Evolutionary conservation across 37 sponge, comb jelly and placozoan species (phyloP), one percentile per base, ranked within the genome.

Genomic region (Tethya wilhelma): DNA sequence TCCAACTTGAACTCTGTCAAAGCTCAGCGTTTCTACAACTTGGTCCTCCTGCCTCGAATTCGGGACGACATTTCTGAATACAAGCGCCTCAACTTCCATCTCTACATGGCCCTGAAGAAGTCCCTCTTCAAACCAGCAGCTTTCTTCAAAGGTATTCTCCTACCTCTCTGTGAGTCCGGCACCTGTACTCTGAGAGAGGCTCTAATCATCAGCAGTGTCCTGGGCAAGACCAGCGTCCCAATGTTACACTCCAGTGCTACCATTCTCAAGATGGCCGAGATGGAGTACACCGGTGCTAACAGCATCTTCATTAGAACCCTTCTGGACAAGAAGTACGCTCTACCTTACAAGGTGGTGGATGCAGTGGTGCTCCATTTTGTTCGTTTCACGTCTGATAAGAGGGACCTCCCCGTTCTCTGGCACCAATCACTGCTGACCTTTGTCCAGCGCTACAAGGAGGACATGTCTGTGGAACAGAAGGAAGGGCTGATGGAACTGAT

Each of bases 1-100:
- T 96, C 99, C 34, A 96, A 96, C 64, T 80, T 96, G 40, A 92
- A 59, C 28, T 82, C 89, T 19, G 68, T 67, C 17, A 91, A 90
- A 56, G 97, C 95, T 6, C 95, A 98, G 72, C 58, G 88, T n/a
- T 98, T 98, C 71, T 98, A 89, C 81, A 94, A 94, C 69, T 82
- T 98, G 31, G 91, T 98, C 17, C 87, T 98, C 31, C 84, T 94
- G 20, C 99, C 99, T 5, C 67, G 99, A 17, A 66, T 98, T 14
- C 82, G 99, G n/a, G 99, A 98, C 77, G 99, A 98, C 67, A 96
- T 98, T 59, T 85, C 95, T 2, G 99, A 98, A 73, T 98, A 94
- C 87, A 91, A 87, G 66, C 65, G 89, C 26, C 93, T 98, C 33
- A 98, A 98, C 76, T 90, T 81, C 68, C 99, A 98, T 81, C 87